Conservation (phyloP, 2,797 vertebrate species). For the Amniataba percoides region DNA sequence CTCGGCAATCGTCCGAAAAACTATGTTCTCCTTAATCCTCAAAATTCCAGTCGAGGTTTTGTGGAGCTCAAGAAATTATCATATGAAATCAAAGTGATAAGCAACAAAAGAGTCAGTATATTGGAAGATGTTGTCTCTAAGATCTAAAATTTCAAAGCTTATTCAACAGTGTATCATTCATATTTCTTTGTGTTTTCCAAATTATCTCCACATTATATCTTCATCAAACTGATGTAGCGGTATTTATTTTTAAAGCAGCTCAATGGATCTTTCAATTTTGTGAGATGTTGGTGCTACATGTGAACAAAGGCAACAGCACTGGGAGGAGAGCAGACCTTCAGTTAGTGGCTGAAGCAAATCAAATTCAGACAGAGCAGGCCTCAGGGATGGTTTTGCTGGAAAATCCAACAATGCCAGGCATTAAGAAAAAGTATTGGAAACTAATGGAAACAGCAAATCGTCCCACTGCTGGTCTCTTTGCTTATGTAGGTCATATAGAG, state of each 20-base stretch:
- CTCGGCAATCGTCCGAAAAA: constrained; percentile 1
- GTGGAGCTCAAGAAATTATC: background rate
- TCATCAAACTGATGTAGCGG: background rate
- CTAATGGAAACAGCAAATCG: too few species aligned
- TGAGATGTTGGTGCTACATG: too few species aligned
- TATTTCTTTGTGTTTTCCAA: background rate
- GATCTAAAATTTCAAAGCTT: background rate
- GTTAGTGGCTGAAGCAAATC: too few species aligned
- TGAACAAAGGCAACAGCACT: too few species aligned
- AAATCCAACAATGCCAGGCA: too few species aligned
- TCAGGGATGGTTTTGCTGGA: too few species aligned
- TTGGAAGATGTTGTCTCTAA: background rate
- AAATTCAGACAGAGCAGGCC: too few species aligned
- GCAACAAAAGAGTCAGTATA: background rate
- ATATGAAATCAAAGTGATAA: background rate
- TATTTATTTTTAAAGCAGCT: background rate
- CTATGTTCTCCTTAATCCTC: constrained; percentile 24
- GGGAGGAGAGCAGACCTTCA: too few species aligned
- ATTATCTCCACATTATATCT: background rate
- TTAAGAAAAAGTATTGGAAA: too few species aligned
- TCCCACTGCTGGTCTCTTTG: too few species aligned
- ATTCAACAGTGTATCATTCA: background rate
- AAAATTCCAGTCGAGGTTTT: constrained; percentile 9
- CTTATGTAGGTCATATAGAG: too few species aligned
- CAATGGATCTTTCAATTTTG: too few species aligned